Base-by-base conservation (phyloP, 1,140 invertebrate species). In the Spodoptera litura region DNA sequence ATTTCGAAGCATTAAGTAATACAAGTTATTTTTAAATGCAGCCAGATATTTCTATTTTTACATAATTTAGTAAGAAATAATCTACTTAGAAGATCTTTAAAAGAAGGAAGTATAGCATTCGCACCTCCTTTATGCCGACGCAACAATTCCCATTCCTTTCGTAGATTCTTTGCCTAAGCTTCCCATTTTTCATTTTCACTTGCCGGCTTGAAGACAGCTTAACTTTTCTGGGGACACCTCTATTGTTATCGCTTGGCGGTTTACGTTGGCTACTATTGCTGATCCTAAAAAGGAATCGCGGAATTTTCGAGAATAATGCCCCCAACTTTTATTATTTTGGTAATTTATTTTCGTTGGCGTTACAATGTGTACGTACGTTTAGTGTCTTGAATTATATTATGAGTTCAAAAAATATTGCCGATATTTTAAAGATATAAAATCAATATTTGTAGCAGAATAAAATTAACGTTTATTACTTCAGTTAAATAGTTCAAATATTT, bases 121-220 rank as follows among this genome's bases (percentile, higher is more conserved):
- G 15, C 49, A 68, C 20, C 44, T 53, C 64, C 8, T 51, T 62
- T 51, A 27, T 66, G 62, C 44, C 44, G 20, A 11, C 38, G 62
- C 64, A 52, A 68, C 64, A 68, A 27, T 52, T 68, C 64, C 25
- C 62, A 66, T 68, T 68, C 64, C 49, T 68, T 68, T 52, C 15
- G 64, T 27, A 27, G 64, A 64, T 64, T 68, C 64, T 68, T 68
- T 68, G 64, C 64, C 64, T 68, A 68, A 68, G 64, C 64, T 68
- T 68, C 64, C 44, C 64, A 68, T 68, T 68, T 68, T 68, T 68
- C 64, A 68, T 68, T 68, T 68, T 68, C 44, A 52, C 64, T 68
- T 52, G 49, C 25, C 49, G 64, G 64, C 64, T 51, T 68, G 64
- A 52, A 68, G 64, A 68, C 64, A 68, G 64, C 64, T 68, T 68